Evolutionary conservation across 2,113 vertebrate species (phyloP), one percentile per base, ranked within the genome.

Genomic region (Ctenodactylus gundi): DNA sequence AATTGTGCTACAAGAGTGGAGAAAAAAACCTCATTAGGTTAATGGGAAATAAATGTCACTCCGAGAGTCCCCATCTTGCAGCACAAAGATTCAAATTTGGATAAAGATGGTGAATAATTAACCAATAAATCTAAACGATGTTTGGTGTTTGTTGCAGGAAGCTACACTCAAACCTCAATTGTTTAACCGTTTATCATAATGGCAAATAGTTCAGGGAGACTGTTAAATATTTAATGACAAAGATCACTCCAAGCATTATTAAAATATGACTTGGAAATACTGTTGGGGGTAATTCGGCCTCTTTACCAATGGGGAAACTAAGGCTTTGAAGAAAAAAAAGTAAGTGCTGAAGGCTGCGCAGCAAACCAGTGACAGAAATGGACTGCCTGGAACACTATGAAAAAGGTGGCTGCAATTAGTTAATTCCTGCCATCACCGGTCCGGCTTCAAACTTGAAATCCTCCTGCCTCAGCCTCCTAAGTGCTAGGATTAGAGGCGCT

Each of bases 11-110:
- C 11, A 36, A 53, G 65, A 64, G 17, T 87, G 60, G 49, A 58
- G 4, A 2, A 15, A 49, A n/a, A 36, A 18, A 36, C 53, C 88
- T 92, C 95, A 96, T 95, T 96, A 95, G 93, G 88, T 91, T 95
- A 95, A 95, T 94, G 93, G 70, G 92, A 97, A 94, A 96, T 94
- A 95, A 94, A 96, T 94, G 77, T 77, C 92, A 87, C 75, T 57
- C 68, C 29, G 44, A 55, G 46, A 88, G 64, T 85, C 95, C 36
- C 51, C 91, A 80, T 73, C 88, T 81, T 88, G 81, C 11, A 83
- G 76, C 76, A 87, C 84, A 51, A 80, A 96, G 92, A 95, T 93
- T 90, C 87, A 65, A 85, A 96, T 70, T 57, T 91, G 81, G 96
- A 95, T 95, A 93, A 94, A 95, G 88, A 84, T 41, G 8, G 83